Conservation (phyloP, 2,113 vertebrate genomes). For the Petroica traversi region DNA sequence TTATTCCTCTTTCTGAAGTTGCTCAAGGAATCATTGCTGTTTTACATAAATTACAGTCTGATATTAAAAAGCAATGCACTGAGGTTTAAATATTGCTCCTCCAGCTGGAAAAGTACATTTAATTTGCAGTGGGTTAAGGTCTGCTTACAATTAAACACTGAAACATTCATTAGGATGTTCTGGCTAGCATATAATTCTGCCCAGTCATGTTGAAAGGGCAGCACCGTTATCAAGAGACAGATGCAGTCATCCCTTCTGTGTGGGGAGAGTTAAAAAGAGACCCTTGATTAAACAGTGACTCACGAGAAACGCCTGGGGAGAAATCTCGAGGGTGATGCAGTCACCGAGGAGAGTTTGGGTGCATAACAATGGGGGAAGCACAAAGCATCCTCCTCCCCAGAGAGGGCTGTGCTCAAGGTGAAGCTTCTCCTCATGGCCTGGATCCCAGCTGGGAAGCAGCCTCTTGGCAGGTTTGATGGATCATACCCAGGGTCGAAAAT, state of each 20-base stretch:
- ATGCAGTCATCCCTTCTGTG: neutral
- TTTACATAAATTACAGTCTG: neutral
- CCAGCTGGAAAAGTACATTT: neutral
- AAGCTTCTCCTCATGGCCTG: neutral
- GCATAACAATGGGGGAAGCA: neutral
- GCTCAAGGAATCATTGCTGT: neutral
- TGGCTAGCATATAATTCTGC: neutral
- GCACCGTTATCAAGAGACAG: neutral
- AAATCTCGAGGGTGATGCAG: neutral
- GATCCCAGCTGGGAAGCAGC: neutral
- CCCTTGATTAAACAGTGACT: constrained; percentile 4
- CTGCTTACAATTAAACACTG: neutral
- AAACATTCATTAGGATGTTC: constrained; percentile 10
- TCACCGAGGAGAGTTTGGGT: neutral
- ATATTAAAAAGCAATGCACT: neutral
- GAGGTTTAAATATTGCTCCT: neutral
- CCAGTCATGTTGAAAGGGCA: neutral
- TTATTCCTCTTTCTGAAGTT: neutral
- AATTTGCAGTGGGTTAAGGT: neutral
- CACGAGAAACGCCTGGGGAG: neutral
- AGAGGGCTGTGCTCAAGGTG: neutral
- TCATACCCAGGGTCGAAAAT: neutral
- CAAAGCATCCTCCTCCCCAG: neutral
- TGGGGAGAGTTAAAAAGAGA: neutral
- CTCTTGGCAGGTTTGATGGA: neutral